Evolutionary conservation across 2,888 invertebrate genomes (phyloP).

Genomic region (Agrilus biguttatus): DNA sequence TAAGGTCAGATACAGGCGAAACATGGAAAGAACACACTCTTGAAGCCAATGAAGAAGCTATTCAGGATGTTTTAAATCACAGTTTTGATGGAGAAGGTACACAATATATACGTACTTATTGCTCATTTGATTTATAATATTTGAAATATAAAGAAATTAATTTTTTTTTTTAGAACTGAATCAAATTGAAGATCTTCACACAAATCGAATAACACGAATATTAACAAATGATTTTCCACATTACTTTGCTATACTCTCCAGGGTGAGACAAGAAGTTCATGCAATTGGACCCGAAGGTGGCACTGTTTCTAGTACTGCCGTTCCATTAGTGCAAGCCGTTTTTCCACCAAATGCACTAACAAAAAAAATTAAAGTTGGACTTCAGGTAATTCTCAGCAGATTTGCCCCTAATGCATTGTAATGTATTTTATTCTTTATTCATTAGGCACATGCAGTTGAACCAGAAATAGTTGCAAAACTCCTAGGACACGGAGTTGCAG

Average conservation of each 20-base stretch:
- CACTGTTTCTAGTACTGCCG: constrained; percentile 85
- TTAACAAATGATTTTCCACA: constrained; percentile 95
- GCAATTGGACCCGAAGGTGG: constrained; percentile 96
- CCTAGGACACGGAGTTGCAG: constrained; percentile 90
- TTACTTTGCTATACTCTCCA: constrained; percentile 91
- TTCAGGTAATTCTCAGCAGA: constrained; percentile 49
- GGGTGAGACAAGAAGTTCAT: constrained; percentile 92
- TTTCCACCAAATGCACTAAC: constrained; percentile 95
- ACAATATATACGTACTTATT: background rate
- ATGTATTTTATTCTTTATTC: background rate
- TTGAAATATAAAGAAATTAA: background rate
- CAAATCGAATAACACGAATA: constrained; percentile 83
- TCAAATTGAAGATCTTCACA: constrained; percentile 70
- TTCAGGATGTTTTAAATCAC: constrained; percentile 84
- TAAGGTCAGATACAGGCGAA: constrained; percentile 95
- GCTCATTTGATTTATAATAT: background rate
- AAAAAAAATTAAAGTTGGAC: constrained; percentile 96
- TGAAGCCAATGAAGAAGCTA: constrained; percentile 72
- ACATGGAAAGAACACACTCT: constrained; percentile 94
- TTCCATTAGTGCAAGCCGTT: constrained; percentile 69
- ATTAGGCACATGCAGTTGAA: constrained; percentile 81
- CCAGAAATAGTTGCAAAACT: constrained; percentile 72
- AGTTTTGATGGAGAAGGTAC: constrained; percentile 73
- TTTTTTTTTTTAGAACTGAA: constrained; percentile 44
- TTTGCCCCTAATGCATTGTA: background rate